phyloP scores from a whole-genome alignment of 1,140 invertebrate genomes.

The Tribolium madens region DNA sequence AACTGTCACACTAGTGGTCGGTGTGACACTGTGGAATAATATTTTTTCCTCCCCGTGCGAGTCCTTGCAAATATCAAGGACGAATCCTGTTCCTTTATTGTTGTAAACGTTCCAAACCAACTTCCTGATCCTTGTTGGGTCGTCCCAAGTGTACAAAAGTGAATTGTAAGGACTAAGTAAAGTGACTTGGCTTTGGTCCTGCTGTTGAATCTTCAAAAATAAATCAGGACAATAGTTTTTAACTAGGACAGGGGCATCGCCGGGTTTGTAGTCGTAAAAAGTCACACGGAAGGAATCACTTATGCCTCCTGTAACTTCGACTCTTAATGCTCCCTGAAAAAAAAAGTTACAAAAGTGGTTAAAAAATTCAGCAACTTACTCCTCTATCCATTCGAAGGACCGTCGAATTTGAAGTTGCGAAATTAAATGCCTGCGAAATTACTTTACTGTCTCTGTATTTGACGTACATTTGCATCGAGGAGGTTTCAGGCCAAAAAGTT shows the following conservation, averaged over 20 bases:
- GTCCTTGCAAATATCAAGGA: constrained; percentile 77
- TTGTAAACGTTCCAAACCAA: constrained; percentile 89
- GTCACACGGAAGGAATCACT: constrained; percentile 79
- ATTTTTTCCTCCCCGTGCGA: constrained; percentile 80
- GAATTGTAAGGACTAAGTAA: constrained; percentile 83
- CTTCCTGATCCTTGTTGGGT: constrained; percentile 78
- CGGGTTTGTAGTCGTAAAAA: constrained; percentile 76
- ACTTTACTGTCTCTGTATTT: constrained; percentile 82
- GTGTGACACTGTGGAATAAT: constrained; percentile 74
- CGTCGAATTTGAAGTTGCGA: constrained; percentile 76
- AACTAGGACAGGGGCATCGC: constrained; percentile 82
- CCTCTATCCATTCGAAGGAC: constrained; percentile 87
- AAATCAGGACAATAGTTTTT: constrained; percentile 87
- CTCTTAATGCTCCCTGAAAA: constrained; percentile 78
- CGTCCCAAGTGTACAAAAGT: constrained; percentile 88
- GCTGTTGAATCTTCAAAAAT: constrained; percentile 85
- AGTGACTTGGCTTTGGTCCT: constrained; percentile 77
- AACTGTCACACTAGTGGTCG: constrained; percentile 62
- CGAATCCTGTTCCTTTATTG: constrained; percentile 79
- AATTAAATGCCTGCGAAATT: constrained; percentile 82
- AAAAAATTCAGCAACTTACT: constrained; percentile 68
- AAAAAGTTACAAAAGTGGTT: constrained; percentile 9
- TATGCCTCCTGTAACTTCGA: constrained; percentile 79
- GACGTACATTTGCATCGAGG: constrained; percentile 83
- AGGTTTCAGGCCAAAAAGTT: constrained; percentile 85